Percentiles rank a stretch among this genome's conserved stretches.
These are phyloP conservation scores for Drosophila eohydei DNA, from an alignment of 2,888 invertebrate species.

Conservation along the genomic window DNA sequence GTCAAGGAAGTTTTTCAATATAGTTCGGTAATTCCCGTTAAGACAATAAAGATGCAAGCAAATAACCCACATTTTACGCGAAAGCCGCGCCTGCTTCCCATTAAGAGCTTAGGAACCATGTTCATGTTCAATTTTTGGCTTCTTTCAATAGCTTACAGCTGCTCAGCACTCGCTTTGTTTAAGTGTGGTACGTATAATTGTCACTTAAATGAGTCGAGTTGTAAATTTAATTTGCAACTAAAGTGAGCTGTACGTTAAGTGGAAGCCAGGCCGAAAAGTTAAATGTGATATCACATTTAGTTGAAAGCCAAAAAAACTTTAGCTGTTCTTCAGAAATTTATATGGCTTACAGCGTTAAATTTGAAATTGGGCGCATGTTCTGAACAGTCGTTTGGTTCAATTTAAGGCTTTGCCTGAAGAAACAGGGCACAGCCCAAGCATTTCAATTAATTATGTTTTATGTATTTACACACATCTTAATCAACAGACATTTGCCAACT, in stretches of 20 bases:
- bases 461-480: conserved; percentile 6
- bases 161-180: neutral
- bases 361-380: conserved; percentile 2
- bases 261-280: conserved; percentile 31
- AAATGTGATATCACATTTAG: conserved; percentile 16
- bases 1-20: neutral
- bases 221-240: conserved; percentile 47
- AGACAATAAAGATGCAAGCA: neutral
- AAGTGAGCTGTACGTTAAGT: conserved; percentile 10
- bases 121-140: neutral
- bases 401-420: conserved; percentile 16
- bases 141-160: conserved; percentile 10
- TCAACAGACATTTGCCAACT: conserved; percentile 11
- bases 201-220: conserved; percentile 50
- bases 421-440: neutral
- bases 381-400: conserved; percentile 21
- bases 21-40: too few relatives aligned
- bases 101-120: neutral
- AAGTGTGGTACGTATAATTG: conserved; percentile 54
- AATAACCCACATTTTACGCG: neutral
- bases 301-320: conserved; percentile 20
- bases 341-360: conserved; percentile 20
- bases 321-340: neutral
- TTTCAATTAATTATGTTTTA: conserved; percentile 47
- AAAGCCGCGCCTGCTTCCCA: neutral